A percentile compares a stretch with the other conserved stretches of the same genome.
Evolutionary conservation across 1,140 invertebrate species (phyloP).

Genomic region (Caerostris darwini): DNA sequence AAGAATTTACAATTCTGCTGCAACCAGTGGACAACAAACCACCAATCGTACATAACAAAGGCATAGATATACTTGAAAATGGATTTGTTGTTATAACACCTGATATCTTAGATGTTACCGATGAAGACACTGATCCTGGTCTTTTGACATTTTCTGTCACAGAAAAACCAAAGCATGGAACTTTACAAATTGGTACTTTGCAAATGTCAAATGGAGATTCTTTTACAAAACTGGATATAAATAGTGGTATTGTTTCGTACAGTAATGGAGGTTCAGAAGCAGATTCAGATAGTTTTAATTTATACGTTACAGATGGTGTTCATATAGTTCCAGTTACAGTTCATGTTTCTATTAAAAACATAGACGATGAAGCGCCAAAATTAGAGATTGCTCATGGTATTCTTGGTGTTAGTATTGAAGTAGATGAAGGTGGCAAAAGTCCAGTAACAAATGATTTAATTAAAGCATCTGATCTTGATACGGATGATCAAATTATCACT

Average conservation of each 20-base stretch:
- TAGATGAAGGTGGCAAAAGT: constrained; percentile 81
- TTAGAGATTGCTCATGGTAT: constrained; percentile 79
- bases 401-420: constrained; percentile 79
- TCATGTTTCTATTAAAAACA: constrained; percentile 80
- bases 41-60: constrained; percentile 80
- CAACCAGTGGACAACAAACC: constrained; percentile 82
- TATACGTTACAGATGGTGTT: constrained; percentile 82
- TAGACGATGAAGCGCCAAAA: constrained; percentile 81
- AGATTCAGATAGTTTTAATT: constrained; percentile 80
- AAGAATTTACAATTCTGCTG: constrained; percentile 81
- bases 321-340: constrained; percentile 81
- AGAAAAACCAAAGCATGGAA: constrained; percentile 81
- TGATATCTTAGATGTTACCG: constrained; percentile 81
- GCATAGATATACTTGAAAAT: constrained; percentile 81
- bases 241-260: constrained; percentile 81
- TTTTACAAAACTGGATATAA: constrained; percentile 81
- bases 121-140: constrained; percentile 81
- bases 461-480: constrained; percentile 81
- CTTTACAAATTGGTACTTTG: constrained; percentile 80
- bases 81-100: constrained; percentile 80
- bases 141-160: constrained; percentile 81
- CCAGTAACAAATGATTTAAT: constrained; percentile 80
- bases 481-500: constrained; percentile 80
- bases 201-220: constrained; percentile 80
- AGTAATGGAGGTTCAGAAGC: constrained; percentile 80